Evolutionary conservation across 2,797 vertebrate species (phyloP), one percentile per base, ranked within the genome.

Genomic region (Poecilia gillii): DNA sequence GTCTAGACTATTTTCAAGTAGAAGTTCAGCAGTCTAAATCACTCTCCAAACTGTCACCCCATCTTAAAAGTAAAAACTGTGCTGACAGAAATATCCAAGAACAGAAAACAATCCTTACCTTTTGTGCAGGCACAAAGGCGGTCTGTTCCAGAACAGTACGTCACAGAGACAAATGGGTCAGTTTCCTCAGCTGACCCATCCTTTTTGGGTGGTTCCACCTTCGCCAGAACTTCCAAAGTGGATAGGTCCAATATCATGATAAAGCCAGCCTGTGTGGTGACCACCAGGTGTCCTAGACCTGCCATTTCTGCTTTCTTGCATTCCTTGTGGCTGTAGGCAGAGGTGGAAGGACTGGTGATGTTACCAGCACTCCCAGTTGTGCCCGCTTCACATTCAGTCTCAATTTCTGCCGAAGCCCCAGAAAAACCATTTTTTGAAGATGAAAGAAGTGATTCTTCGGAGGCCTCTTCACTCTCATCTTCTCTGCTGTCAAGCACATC

Each of bases 131-230:
- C 98, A 95, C 98, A 99, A 84, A 99, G 96, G 92, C 99, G 97
- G 95, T 99, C 99, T 12, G 99, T 99, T 94, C 99, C 98, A 51
- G 98, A 99, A 95, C 99, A 99, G 94, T 99, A 99, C 78, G 98
- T 98, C 83, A 99, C 98, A 77, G 99, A 99, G 88, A 99, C 98
- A 92, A 99, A 99, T 31, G 96, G 96, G 91, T 99, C 99, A 39
- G 94, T 95, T 90, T 99, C 98, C 49, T 99, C 98, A 43, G 85
- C 94, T 59, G 91, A 89, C 57, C 96, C 97, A 81, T 99, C 98
- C 92, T 97, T 99, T 94, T 97, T 97, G 80, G 97, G 97, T 20
- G 99, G 98, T 86, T 99, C 98, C 91, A 99, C 98, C 95, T 98
- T 99, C 92, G 98, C 97, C 93, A 99, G 95, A 89, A 99, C 97